Base-by-base conservation (phyloP, 1,140 invertebrate species). In the Diorhabda elongata region DNA sequence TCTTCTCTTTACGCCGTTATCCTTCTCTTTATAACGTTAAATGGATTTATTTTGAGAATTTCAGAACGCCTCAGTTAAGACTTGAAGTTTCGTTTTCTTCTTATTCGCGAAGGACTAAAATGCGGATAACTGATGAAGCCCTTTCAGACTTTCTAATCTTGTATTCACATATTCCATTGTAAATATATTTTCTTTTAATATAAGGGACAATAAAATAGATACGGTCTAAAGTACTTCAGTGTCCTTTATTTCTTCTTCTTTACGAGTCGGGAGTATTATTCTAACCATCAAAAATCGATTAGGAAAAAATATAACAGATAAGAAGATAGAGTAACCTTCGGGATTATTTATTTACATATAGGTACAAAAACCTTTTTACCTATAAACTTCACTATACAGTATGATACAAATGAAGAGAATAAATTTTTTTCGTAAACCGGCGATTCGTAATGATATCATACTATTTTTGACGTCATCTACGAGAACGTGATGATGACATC, bases 21-120 rank as follows among this genome's bases (percentile, higher is more conserved):
- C 61, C 61, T 62, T 44, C 61, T 62, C 44, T 62, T 62, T 44
- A 62, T 62, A 44, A 62, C 61, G 8, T 62, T 44, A 62, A 62
- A 62, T 41, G 61, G 61, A 62, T 62, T 62, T 62, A 62, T 62
- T 52, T 62, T 43, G 43, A 43, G 61, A 44, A 62, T 44, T 62
- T 62, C 42, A n/a, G 61, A 43, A 6, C 42, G 61, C 4, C n/a
- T 62, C 42, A 62, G 42, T 62, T 8, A 43, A 62, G 47, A 52
- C 47, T 52, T 8, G 6, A 61, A 7, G 61, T 44, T 11, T 4
- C 2, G 42, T 44, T 62, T 44, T 42, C 44, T 44, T 62, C 42
- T 62, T 62, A 43, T 62, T 62, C 61, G 43, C 42, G 43, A 44
- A n/a, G 43, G 61, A 62, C 6, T 52, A 52, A 52, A 52, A 52